Evolutionary conservation across 2,888 invertebrate genomes (phyloP), one percentile per base, ranked within the genome.

Genomic region (Conchocele bisecta): DNA sequence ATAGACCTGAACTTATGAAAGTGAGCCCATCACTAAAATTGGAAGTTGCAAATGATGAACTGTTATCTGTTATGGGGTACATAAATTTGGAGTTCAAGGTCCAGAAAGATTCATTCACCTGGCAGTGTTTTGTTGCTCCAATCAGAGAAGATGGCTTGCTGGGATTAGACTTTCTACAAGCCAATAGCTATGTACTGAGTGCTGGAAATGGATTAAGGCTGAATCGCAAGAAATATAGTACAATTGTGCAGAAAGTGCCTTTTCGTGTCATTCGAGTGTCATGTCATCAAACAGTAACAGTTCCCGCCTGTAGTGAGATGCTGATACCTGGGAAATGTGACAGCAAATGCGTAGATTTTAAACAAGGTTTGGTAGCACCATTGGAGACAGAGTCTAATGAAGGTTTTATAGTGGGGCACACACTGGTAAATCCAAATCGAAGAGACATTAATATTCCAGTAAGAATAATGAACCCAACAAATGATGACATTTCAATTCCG

Each of bases 81-180:
- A 15, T 22, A n/a, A 28, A 28, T 3, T 26, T 50, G 29, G 50
- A 50, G 17, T 50, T 50, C 15, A 50, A 50, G 31, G 20, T 50
- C 5, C 5, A 50, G 6, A 50, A 50, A 9, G 50, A 50, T 15
- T 7, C 20, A 28, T 50, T 50, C 31, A 28, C 4, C 4, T 50
- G 50, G 50, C 29, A 50, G n/a, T n/a, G 28, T 17, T 50, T 6
- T 50, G n/a, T 50, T 7, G 29, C 50, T 6, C 50, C 50, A n/a
- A 50, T 50, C 9, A 5, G 50, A 15, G 50, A 50, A 28, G 29
- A 50, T 50, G 50, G 50, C 4, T 28, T 50, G 15, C 6, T 50
- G 9, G 50, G 50, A 6, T 22, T 50, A 17, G 50, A 50, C 31
- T 50, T 50, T 31, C n/a, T n/a, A n/a, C n/a, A n/a, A n/a, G n/a